Percentiles rank a stretch among this genome's conserved stretches.
Evolutionary conservation across 64 coral and sea anemone genomes (phyloP).

Genomic region (Trachythela sp.): DNA sequence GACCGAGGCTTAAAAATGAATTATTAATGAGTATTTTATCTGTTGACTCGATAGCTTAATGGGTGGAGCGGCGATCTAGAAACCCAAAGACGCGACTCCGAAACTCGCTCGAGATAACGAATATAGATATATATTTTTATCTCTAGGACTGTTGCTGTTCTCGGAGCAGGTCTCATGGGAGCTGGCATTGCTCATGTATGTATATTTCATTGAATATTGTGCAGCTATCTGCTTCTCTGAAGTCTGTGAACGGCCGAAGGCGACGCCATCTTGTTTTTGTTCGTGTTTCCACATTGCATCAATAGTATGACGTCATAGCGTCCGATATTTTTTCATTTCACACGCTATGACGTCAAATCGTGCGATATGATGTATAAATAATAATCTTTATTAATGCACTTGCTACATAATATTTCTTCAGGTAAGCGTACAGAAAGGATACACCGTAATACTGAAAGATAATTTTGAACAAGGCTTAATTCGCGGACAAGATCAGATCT

Average conservation of each 20-base stretch:
- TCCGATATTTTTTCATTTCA: too few relatives aligned
- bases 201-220: background rate
- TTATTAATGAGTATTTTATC: too few relatives aligned
- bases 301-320: too few relatives aligned
- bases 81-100: too few relatives aligned
- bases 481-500: constrained; percentile 55
- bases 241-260: too few relatives aligned
- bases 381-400: background rate
- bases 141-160: constrained; percentile 73
- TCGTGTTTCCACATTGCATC: background rate
- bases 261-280: background rate
- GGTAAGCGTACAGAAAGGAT: constrained; percentile 64
- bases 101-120: too few relatives aligned
- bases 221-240: background rate
- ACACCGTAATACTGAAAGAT: constrained; percentile 61
- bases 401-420: background rate
- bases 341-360: too few relatives aligned
- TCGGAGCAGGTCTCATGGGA: constrained; percentile 82
- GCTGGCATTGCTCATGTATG: constrained; percentile 10
- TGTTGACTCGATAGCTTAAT: too few relatives aligned
- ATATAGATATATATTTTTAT: background rate
- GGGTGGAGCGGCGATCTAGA: too few relatives aligned
- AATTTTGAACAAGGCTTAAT: constrained; percentile 52
- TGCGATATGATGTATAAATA: background rate
- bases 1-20: too few relatives aligned